Conservation (phyloP, 2,888 invertebrate species). For the Parnassius orleans region DNA sequence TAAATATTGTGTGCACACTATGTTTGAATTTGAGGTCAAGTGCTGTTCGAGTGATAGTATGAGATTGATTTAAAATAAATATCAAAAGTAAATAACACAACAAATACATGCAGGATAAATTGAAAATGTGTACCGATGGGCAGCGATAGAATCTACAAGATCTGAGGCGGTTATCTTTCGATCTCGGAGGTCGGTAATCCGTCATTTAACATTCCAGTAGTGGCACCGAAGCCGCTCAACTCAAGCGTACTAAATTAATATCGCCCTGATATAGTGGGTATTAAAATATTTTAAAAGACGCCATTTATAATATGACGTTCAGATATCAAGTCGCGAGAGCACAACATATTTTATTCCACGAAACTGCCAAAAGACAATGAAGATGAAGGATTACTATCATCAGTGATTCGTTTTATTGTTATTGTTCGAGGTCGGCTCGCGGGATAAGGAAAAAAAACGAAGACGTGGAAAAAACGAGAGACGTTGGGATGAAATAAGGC, state of each 20-base stretch:
- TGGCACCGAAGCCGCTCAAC: slow-evolving; percentile 72
- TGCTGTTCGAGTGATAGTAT: no score
- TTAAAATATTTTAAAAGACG: slow-evolving; percentile 80
- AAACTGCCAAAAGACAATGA: slow-evolving; percentile 81
- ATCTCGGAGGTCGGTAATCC: slow-evolving; percentile 75
- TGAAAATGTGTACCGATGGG: slow-evolving; percentile 39
- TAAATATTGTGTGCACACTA: no score
- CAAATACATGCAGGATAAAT: slow-evolving; percentile 22
- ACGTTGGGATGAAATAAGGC: slow-evolving; percentile 71
- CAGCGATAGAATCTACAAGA: slow-evolving; percentile 61
- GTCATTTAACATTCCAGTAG: slow-evolving; percentile 78
- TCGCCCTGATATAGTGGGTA: slow-evolving; percentile 76
- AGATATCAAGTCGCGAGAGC: slow-evolving; percentile 74
- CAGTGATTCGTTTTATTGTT: slow-evolving; percentile 74
- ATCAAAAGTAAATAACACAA: slow-evolving; percentile 18
- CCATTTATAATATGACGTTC: slow-evolving; percentile 79
- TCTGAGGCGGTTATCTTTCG: slow-evolving; percentile 64
- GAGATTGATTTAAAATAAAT: not conserved
- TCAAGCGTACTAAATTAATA: slow-evolving; percentile 79
- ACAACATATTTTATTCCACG: slow-evolving; percentile 77
- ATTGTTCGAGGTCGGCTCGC: slow-evolving; percentile 62
- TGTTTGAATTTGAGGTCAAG: no score
- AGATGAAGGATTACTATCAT: slow-evolving; percentile 80
- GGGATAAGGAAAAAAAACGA: slow-evolving; percentile 54
- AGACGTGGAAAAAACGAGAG: slow-evolving; percentile 69